Evolutionary conservation across 2,797 vertebrate genomes (phyloP), one percentile per base, ranked within the genome.

Genomic region (Molothrus ater): DNA sequence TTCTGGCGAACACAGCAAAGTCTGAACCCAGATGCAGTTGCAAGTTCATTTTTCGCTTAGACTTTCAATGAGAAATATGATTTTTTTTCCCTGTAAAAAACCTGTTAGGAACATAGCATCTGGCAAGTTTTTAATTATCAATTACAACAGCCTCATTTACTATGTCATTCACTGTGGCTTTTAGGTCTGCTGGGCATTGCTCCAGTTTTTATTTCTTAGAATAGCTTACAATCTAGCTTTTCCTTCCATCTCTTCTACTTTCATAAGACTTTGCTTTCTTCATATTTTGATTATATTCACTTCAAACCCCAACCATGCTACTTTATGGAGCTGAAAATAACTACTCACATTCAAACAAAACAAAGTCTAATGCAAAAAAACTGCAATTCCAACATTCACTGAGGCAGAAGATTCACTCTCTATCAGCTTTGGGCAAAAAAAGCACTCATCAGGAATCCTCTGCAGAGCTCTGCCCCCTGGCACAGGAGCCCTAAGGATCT

Each of bases 41-140:
- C 0, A 2, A 66, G 43, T 34, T 66, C 31, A 65, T 42, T 51
- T 81, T n/a, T 43, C 0, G 11, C 43, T 40, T 60, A 17, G 47
- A 73, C 40, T 75, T 83, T 14, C 22, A 71, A 43, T 47, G 24
- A 88, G 47, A 81, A 75, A 51, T 9, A 69, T 0, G 0, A 5
- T 0, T 26, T 34, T 45, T 53, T 29, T 71, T 26, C 76, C 5
- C 36, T 59, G 16, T 13, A 66, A 86, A 24, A 84, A 42, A 31
- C 72, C 20, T 63, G 5, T 60, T 70, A 71, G 9, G 6, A 78
- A 65, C 6, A 5, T 38, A 86, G 56, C 1, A 11, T n/a, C 29
- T 86, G 48, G 9, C n/a, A 90, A 63, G 15, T 13, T 85, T 88
- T 90, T 81, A 90, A 83, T 85, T 72, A 86, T 45, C 86, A 87